Evolutionary conservation across 2,797 vertebrate genomes (phyloP).

Genomic region (Cyclopterus lumpus): DNA sequence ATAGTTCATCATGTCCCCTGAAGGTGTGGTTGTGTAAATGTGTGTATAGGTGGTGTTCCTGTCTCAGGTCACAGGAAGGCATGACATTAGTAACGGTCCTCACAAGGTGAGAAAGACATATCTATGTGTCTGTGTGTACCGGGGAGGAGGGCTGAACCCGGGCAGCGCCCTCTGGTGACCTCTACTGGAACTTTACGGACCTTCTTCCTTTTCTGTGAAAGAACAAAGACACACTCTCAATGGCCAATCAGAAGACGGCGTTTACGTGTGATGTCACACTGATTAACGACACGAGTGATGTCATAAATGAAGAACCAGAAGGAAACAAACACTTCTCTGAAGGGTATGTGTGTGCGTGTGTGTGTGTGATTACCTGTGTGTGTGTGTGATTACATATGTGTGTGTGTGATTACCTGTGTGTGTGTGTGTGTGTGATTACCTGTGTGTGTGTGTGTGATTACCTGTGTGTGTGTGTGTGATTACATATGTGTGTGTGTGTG

Average conservation of each 20-base stretch:
- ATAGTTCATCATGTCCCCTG: no score
- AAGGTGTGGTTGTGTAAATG: no score
- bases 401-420: background rate
- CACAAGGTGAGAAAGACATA: background rate
- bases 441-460: slow-evolving; percentile 55
- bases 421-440: slow-evolving; percentile 37
- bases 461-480: background rate
- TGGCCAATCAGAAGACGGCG: background rate
- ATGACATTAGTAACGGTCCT: background rate
- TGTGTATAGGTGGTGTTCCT: no score
- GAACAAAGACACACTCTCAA: background rate
- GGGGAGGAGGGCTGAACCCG: slow-evolving; percentile 16
- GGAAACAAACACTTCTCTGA: background rate
- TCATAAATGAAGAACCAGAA: background rate
- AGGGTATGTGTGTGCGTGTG: no score
- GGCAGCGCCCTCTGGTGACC: slow-evolving; percentile 62
- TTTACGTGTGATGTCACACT: background rate
- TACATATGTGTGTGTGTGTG: slow-evolving; percentile 3
- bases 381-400: no score
- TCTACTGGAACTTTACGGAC: slow-evolving; percentile 77
- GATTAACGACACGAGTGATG: background rate
- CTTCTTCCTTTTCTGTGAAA: slow-evolving; percentile 84
- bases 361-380: no score
- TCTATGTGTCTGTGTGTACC: slow-evolving; percentile 35
- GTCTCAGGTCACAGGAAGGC: background rate